Evolutionary conservation across 2,888 invertebrate species (phyloP), one percentile per base, ranked within the genome.

Genomic region (Aspidiotus rigidus): DNA sequence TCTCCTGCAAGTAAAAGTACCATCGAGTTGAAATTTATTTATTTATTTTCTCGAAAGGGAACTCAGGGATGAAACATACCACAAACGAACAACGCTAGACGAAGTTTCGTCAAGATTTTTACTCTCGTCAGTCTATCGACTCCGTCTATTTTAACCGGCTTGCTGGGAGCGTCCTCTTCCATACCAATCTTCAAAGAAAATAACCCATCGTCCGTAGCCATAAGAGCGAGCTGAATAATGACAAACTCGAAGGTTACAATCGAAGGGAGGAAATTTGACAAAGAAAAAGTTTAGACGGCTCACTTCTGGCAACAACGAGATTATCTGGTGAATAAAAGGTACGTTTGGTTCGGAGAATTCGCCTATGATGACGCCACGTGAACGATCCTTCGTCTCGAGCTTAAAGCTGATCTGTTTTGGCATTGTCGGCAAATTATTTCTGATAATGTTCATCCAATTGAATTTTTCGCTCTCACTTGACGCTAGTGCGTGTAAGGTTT

Each of bases 161-260:
- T 64, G 7, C 69, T 40, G 10, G 40, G 16, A 1, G 44, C 6
- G 16, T 70, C 59, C 10, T 64, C 67, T n/a, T 64, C 53, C 9
- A 56, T 15, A 63, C 64, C 70, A 11, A 71, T 49, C 28, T 70
- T 71, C n/a, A 72, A 66, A 15, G 72, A 72, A 57, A 70, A 72
- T 41, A 72, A 67, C 15, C 72, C 72, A 71, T 72, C 72, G 7
- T 71, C 57, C 15, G 71, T 57, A 15, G 66, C 72, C 63, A 72
- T 54, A 16, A 72, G 28, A 57, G 57, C 42, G 16, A 66, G 56
- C 66, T 66, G 17, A 16, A 6, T 11, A 56, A 54, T 17, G 39
- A 10, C 16, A 57, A 61, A 63, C 40, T 17, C 1, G 39, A 62
- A 17, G 7, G 7, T 15, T 40, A 41, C 16, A 13, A 62, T 40